Conservation (phyloP, 2,888 invertebrate species). For the Panopea generosa region DNA sequence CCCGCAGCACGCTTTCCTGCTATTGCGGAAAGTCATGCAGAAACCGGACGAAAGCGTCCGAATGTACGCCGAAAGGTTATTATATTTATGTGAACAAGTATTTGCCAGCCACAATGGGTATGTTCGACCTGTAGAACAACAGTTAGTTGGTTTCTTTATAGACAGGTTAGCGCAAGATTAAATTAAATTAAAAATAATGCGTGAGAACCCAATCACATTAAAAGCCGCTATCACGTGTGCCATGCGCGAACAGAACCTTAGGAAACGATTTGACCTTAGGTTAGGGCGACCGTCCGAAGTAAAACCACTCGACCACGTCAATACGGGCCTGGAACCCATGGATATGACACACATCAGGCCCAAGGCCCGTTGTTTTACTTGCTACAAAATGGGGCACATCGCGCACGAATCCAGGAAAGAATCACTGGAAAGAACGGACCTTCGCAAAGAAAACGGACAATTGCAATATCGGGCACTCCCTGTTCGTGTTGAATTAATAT, state of each 20-base stretch:
- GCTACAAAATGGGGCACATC: no score
- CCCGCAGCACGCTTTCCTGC: constrained; percentile 7
- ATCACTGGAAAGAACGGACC: no score
- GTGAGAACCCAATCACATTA: constrained; percentile 19
- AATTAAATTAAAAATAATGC: constrained; percentile 14
- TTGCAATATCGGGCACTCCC: not conserved
- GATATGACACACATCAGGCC: no score
- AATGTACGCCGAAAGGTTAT: constrained; percentile 16
- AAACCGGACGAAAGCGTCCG: constrained; percentile 7
- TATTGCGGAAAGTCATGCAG: constrained; percentile 12
- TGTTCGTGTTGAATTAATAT: constrained; percentile 31
- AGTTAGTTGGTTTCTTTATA: constrained; percentile 11
- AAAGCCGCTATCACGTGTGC: constrained; percentile 8
- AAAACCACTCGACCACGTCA: no score
- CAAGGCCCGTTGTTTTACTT: no score
- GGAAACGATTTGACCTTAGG: not conserved
- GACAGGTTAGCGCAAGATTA: constrained; percentile 5
- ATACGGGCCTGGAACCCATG: no score
- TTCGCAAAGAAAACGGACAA: no score
- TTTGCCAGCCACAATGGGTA: constrained; percentile 1
- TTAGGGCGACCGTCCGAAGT: no score
- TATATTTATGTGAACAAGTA: constrained; percentile 17
- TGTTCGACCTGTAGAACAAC: not conserved
- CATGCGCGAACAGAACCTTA: constrained; percentile 21
- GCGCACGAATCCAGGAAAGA: no score